Evolutionary conservation across 1,140 invertebrate species (phyloP).

Genomic region (Trichonephila clavipes): DNA sequence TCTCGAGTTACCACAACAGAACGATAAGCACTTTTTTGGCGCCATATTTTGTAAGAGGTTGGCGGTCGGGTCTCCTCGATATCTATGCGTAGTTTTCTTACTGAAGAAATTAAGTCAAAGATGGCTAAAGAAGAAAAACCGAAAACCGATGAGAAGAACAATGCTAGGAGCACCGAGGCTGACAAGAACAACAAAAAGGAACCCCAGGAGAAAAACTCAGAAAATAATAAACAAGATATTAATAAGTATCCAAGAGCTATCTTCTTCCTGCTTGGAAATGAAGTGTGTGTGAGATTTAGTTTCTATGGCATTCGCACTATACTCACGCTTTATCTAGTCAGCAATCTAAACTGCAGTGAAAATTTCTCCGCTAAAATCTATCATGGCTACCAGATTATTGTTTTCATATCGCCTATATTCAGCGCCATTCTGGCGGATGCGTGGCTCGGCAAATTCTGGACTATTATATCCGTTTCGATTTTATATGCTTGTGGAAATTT

Average conservation of each 20-base stretch:
- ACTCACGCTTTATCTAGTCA: constrained; percentile 88
- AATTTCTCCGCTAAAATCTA: constrained; percentile 90
- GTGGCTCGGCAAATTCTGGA: constrained; percentile 90
- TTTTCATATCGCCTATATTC: constrained; percentile 92
- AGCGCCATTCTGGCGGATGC: constrained; percentile 95
- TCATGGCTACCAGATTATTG: constrained; percentile 89
- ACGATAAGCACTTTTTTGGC: too few species aligned
- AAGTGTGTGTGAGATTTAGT: constrained; percentile 97
- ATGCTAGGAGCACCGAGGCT: too few species aligned
- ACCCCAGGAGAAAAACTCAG: neutral
- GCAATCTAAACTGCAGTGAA: constrained; percentile 85
- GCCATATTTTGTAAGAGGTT: too few species aligned
- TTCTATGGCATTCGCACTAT: constrained; percentile 89
- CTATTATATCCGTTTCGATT: constrained; percentile 84
- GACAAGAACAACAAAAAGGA: too few species aligned
- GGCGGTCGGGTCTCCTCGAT: too few species aligned
- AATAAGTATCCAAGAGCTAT: constrained; percentile 81
- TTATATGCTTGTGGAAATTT: constrained; percentile 92
- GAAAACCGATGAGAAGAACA: too few species aligned
- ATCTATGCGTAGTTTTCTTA: too few species aligned
- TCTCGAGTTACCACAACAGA: too few species aligned
- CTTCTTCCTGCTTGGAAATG: constrained; percentile 96
- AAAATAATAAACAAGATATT: neutral
- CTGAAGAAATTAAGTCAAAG: too few species aligned
- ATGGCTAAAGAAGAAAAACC: too few species aligned